phyloP scores from a whole-genome alignment of 2,113 vertebrate species.

The Ammodytes dubius region DNA sequence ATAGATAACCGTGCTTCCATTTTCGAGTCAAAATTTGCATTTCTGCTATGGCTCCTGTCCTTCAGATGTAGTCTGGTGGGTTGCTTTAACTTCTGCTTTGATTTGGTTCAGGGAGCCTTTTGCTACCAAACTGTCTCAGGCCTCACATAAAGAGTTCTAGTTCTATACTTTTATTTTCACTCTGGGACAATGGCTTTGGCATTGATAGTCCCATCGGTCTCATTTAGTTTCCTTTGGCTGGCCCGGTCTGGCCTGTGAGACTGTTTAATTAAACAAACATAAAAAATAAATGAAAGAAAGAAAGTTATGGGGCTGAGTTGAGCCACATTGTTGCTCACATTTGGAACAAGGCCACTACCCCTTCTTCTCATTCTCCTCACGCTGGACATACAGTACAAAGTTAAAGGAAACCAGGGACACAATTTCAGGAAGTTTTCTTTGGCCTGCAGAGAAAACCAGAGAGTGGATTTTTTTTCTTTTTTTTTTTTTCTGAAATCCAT shows the following conservation, averaged over 20 bases:
- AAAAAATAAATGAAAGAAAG: neutral
- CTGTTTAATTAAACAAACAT: neutral
- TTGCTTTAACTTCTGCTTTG: constrained; percentile 6
- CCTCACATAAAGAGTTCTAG: constrained; percentile 34
- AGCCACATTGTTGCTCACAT: constrained; percentile 41
- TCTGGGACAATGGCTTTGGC: constrained; percentile 25
- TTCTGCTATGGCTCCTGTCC: neutral
- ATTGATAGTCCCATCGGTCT: constrained; percentile 6
- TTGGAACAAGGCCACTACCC: constrained; percentile 28
- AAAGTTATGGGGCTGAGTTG: neutral
- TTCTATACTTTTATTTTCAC: constrained; percentile 46
- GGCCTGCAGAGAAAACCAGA: constrained; percentile 67
- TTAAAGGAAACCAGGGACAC: constrained; percentile 79
- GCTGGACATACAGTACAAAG: constrained; percentile 44
- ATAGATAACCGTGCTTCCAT: neutral
- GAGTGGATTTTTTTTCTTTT: constrained; percentile 26
- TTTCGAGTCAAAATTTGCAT: neutral
- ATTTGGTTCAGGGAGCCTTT: constrained; percentile 18
- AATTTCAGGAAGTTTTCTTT: constrained; percentile 87
- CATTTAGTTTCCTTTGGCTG: constrained; percentile 50
- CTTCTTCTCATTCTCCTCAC: constrained; percentile 70
- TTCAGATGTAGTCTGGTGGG: neutral
- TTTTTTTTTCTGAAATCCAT: constrained; percentile 62
- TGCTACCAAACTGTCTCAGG: constrained; percentile 18
- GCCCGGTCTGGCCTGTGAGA: constrained; percentile 14